Conservation (phyloP, 1,140 invertebrate genomes). For the Sycobia sp. region DNA sequence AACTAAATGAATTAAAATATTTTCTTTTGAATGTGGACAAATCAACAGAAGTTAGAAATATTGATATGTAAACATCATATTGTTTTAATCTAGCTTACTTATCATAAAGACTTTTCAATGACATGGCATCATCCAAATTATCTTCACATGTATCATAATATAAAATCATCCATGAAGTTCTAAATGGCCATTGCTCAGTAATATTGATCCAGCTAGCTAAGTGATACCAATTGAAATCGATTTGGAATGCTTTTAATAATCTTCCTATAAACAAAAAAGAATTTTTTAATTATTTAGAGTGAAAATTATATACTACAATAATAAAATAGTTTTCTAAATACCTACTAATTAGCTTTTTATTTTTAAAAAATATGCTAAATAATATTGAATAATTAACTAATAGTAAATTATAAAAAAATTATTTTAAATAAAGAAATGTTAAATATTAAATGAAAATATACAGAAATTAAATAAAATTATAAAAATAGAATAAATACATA, state of each 20-base stretch:
- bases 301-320: no score
- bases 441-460: no score
- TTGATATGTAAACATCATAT: conserved; percentile 53
- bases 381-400: no score
- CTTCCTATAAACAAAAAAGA: conserved; percentile 75
- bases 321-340: no score
- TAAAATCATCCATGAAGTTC: conserved; percentile 96
- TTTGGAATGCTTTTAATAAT: conserved; percentile 95
- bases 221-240: conserved; percentile 99
- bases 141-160: conserved; percentile 91
- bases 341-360: no score
- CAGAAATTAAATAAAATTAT: no score
- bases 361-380: no score
- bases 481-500: no score
- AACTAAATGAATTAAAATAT: not conserved
- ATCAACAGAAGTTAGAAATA: not conserved
- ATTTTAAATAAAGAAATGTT: no score
- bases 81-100: conserved; percentile 68
- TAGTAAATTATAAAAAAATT: no score
- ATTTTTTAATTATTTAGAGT: no score
- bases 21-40: no score
- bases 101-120: conserved; percentile 88
- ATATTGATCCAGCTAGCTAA: conserved; percentile 97
- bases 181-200: conserved; percentile 97
- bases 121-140: conserved; percentile 81